Evolutionary conservation across 2,797 vertebrate genomes (phyloP).

Genomic region (Helicolenus hilgendorfi): DNA sequence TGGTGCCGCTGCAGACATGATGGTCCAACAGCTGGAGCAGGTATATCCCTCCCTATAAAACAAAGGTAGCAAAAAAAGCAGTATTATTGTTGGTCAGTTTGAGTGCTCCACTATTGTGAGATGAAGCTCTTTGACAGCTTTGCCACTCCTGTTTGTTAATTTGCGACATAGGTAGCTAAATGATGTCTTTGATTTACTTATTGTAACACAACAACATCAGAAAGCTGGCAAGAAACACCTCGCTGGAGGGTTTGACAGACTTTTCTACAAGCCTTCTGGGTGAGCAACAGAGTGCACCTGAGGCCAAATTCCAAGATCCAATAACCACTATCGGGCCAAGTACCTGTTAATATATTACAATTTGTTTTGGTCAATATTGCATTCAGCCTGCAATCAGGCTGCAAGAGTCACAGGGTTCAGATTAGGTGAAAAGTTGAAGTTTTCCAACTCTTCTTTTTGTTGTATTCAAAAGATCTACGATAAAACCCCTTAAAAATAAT

Average conservation of each 20-base stretch:
- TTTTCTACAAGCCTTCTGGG: no score
- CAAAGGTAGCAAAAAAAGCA: background rate
- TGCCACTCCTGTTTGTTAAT: background rate
- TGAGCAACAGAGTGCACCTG: no score
- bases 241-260: no score
- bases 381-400: background rate
- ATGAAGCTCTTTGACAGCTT: background rate
- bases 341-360: background rate
- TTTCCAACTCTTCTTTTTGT: background rate
- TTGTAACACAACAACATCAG: background rate
- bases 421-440: background rate
- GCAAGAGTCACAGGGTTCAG: background rate
- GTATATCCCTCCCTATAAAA: constrained; percentile 80
- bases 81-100: background rate
- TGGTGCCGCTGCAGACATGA: constrained; percentile 83
- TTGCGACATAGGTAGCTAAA: background rate
- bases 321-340: background rate
- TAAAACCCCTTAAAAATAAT: no score
- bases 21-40: constrained; percentile 83
- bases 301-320: background rate
- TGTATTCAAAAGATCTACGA: background rate
- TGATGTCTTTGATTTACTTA: background rate
- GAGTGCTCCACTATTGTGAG: background rate
- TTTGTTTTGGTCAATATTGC: background rate
- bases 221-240: no score